These are phyloP conservation scores for Sesamia inferens DNA, from an alignment of 2,888 invertebrate genomes.

Conservation along the genomic window DNA sequence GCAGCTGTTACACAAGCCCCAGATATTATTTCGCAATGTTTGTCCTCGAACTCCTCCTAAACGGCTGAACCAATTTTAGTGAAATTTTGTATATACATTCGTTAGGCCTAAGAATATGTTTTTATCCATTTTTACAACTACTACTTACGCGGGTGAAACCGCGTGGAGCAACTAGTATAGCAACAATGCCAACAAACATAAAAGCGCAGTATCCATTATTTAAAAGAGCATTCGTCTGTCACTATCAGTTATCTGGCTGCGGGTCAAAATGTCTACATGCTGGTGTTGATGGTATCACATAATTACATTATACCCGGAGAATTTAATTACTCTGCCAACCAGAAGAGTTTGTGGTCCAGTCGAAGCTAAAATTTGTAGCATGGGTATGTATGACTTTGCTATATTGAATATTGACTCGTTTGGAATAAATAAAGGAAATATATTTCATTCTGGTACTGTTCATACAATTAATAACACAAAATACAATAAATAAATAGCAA, in stretches of 20 bases:
- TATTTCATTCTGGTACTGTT: too few relatives aligned
- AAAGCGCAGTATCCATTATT: constrained; percentile 16
- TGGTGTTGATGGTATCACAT: constrained; percentile 67
- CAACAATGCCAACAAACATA: background rate
- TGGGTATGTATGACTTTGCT: background rate
- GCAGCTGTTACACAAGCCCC: too few relatives aligned
- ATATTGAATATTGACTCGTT: background rate
- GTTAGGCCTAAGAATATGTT: too few relatives aligned
- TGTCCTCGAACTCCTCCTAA: too few relatives aligned
- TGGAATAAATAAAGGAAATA: background rate
- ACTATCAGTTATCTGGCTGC: constrained; percentile 30
- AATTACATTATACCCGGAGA: constrained; percentile 66
- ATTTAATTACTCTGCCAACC: constrained; percentile 69
- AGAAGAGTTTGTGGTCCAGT: constrained; percentile 30
- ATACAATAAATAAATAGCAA: too few relatives aligned
- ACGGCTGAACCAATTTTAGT: too few relatives aligned
- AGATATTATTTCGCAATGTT: too few relatives aligned
- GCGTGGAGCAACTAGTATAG: too few relatives aligned
- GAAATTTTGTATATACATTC: too few relatives aligned
- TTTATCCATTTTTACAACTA: too few relatives aligned
- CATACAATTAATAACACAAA: too few relatives aligned
- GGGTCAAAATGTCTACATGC: constrained; percentile 40
- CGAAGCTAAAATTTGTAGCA: constrained; percentile 11
- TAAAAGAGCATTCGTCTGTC: constrained; percentile 19
- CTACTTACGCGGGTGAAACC: too few relatives aligned